Percentiles rank a stretch among this genome's conserved stretches.
These are phyloP conservation scores for Eilema caniola DNA, from an alignment of 2,888 invertebrate genomes.

Conservation along the genomic window DNA sequence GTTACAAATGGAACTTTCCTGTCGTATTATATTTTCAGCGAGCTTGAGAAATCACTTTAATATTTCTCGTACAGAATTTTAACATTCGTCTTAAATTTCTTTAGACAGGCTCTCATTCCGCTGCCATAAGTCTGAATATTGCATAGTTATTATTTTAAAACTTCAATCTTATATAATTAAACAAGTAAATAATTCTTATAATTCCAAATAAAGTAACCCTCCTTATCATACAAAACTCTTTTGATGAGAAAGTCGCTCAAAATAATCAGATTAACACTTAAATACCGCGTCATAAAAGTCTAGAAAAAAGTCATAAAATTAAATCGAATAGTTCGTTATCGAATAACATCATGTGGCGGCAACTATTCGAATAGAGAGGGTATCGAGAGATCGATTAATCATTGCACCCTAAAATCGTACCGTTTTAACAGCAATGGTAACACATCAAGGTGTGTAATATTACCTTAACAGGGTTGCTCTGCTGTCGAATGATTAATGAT, in stretches of 20 bases:
- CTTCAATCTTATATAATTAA: not conserved
- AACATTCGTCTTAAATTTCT: constrained; percentile 4
- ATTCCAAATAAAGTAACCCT: not conserved
- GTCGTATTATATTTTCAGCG: constrained; percentile 44
- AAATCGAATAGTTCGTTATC: constrained; percentile 33
- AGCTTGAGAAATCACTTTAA: constrained; percentile 22
- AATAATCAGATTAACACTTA: constrained; percentile 18
- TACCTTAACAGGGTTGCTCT: constrained; percentile 46
- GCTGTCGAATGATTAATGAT: constrained; percentile 48
- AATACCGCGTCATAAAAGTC: constrained; percentile 18
- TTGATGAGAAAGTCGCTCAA: not conserved
- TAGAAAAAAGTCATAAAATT: constrained; percentile 35
- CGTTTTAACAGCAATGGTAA: constrained; percentile 39
- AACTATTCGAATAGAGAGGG: constrained; percentile 45
- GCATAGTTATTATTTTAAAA: not conserved
- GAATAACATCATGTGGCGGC: constrained; percentile 45
- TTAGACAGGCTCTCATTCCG: not conserved
- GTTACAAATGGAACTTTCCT: constrained; percentile 42
- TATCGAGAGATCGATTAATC: constrained; percentile 56
- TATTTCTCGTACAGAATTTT: constrained; percentile 11
- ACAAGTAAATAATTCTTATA: too few species aligned
- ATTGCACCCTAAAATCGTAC: constrained; percentile 46
- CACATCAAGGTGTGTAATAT: constrained; percentile 57
- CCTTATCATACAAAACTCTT: constrained; percentile 6
- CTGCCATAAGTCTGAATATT: too few species aligned